Base-by-base conservation (phyloP, 2,797 vertebrate genomes). In the Austrolebias charrua region DNA sequence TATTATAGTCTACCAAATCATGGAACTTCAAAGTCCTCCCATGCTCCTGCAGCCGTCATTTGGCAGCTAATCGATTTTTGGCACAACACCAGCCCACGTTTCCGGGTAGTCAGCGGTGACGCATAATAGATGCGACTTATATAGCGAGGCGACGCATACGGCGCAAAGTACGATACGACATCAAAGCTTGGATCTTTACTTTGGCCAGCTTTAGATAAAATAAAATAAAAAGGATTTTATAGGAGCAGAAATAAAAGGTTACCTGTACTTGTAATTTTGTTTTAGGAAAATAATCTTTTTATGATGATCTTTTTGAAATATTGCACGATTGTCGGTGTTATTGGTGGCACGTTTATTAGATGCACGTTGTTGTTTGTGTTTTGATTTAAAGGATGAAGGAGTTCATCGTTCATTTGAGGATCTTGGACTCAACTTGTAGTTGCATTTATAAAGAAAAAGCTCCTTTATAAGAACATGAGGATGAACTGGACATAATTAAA, bases 261-360 rank as follows among this genome's bases (percentile, higher is more conserved):
- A 24, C 73, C 3, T 40, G 9, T 40, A 40, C 73, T 12, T 40
- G 9, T 40, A 40, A 11, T 40, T 11, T 48, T 2, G 0, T 65
- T 54, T 29, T 69, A 77, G 40, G 46, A 29, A 55, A 57, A 45
- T 13, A 56, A 51, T 9, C 2, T 40, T 42, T 28, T 43, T 13
- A 57, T 19, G 52, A 11, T 60, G 61, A 48, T 48, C 15, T 47
- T 54, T 18, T 55, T 33, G 15, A 59, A 18, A 43, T 31, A 55
- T 15, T 63, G 40, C 14, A 42, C 60, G 66, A 49, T 55, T 54
- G 43, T 44, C 12, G n/a, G 24, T 73, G 62, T 78, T 74, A 56
- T 8, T 76, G 52, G 66, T 53, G 55, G 74, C 42, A 76, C 69
- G 72, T 78, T 76, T 57, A 52, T 44, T 15, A 58, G 43, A 29